phyloP scores from a whole-genome alignment of 2,797 vertebrate species.

The Columba guinea region DNA sequence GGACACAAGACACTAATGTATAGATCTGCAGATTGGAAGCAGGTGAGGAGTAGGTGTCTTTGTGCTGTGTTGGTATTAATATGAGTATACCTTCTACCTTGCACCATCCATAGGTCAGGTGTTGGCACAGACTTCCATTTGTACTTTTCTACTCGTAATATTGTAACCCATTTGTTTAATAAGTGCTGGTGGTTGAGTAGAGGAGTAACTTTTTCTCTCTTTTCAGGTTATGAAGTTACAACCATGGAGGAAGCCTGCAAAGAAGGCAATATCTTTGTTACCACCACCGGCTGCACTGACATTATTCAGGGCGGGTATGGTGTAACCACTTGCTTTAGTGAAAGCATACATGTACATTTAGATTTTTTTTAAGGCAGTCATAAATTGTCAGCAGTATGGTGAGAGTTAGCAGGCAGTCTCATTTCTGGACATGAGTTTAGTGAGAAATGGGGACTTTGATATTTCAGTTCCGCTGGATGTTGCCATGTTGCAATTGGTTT shows the following conservation, averaged over 20 bases:
- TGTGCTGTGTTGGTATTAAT: background rate
- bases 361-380: accelerated
- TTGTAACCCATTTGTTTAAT: background rate
- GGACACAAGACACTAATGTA: background rate
- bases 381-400: background rate
- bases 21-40: background rate
- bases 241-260: conserved; percentile 97
- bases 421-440: background rate
- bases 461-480: background rate
- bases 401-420: background rate
- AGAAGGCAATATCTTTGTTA: conserved; percentile 98
- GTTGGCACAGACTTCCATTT: background rate
- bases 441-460: background rate
- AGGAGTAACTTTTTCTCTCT: background rate
- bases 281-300: conserved; percentile 94
- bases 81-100: background rate
- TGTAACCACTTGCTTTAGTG: background rate
- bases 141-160: background rate
- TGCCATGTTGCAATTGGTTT: background rate
- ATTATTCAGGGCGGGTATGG: conserved; percentile 90
- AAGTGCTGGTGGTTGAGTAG: background rate
- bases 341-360: background rate
- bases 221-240: conserved; percentile 94
- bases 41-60: background rate
- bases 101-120: background rate